Evolutionary conservation across 2,888 invertebrate species (phyloP), one percentile per base, ranked within the genome.

Genomic region (Phengaris alcon): DNA sequence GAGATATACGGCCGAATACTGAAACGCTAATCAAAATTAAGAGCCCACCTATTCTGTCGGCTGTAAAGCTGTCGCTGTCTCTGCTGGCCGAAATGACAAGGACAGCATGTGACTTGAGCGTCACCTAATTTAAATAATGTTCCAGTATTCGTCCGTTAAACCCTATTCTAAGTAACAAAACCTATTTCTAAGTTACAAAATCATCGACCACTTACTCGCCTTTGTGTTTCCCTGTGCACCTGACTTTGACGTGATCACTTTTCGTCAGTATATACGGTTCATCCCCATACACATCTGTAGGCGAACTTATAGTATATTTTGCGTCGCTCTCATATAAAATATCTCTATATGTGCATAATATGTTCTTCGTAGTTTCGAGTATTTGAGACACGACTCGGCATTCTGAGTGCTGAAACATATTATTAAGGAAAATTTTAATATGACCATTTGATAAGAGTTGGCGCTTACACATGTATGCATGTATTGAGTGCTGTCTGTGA

Each of bases 241-340:
- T 88, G 0, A 96, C 95, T 81, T 94, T 94, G 0, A 95, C 83
- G 9, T 83, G 82, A 35, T 83, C 83, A 51, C 83, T 83, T 48
- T 70, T 77, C 0, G 75, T 75, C 9, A 83, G 75, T 6, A 76
- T 74, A 51, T 83, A 83, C 0, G 74, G 76, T 0, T 78, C 77
- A 7, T 48, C 74, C 0, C 80, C 80, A 0, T 10, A 15, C 0
- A 82, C 79, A 0, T 92, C 92, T 0, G 90, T 90, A 0, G 94
- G 87, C 0, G 90, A 84, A 0, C 95, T 95, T 68, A 95, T 87
- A 10, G 89, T 89, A 15, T 94, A 93, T 74, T 92, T 91, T 75
- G 90, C 94, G 83, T 97, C 97, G 76, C 94, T 95, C 22, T 95
- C 91, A 78, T 97, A 94, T 68, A 97, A 84, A 44, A 97, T 94